A percentile compares a stretch with the other conserved stretches of the same genome.
phyloP scores from a whole-genome alignment of 2,888 invertebrate genomes.

The Stictocephala bisonia region DNA sequence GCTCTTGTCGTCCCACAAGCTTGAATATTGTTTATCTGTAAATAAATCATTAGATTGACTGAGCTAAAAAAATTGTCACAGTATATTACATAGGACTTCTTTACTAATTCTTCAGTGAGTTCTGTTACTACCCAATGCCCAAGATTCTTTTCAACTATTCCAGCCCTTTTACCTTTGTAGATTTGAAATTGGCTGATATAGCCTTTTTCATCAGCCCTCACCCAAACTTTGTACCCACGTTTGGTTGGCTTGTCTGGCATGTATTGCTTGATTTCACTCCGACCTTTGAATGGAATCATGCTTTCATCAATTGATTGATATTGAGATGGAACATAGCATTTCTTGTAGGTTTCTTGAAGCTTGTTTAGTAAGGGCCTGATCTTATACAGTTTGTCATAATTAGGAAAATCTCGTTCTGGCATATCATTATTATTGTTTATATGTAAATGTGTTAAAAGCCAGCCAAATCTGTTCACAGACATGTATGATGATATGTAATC shows the following conservation, averaged over 20 bases:
- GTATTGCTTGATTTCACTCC: not conserved
- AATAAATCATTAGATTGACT: not conserved
- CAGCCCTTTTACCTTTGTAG: too few relatives aligned
- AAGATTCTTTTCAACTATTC: not conserved
- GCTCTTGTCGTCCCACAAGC: not conserved
- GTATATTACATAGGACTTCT: not conserved
- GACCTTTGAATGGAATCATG: not conserved
- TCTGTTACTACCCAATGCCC: not conserved
- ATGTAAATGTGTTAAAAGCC: not conserved
- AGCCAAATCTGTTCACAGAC: conserved; percentile 1
- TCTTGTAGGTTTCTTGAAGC: not conserved
- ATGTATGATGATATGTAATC: not conserved
- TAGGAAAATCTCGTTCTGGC: not conserved
- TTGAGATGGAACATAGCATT: not conserved
- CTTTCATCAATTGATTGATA: not conserved
- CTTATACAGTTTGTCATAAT: not conserved
- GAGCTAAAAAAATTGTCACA: not conserved
- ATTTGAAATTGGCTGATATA: too few relatives aligned
- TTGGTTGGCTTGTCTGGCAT: not conserved
- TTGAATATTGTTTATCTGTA: not conserved
- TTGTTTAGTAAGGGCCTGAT: not conserved
- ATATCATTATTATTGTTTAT: conserved; percentile 6
- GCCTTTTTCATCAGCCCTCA: too few relatives aligned
- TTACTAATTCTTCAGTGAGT: too few relatives aligned
- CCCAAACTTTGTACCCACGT: not conserved